Evolutionary conservation across 2,888 invertebrate species (phyloP), one percentile per base, ranked within the genome.

Genomic region (Leptogaster cylindrica): DNA sequence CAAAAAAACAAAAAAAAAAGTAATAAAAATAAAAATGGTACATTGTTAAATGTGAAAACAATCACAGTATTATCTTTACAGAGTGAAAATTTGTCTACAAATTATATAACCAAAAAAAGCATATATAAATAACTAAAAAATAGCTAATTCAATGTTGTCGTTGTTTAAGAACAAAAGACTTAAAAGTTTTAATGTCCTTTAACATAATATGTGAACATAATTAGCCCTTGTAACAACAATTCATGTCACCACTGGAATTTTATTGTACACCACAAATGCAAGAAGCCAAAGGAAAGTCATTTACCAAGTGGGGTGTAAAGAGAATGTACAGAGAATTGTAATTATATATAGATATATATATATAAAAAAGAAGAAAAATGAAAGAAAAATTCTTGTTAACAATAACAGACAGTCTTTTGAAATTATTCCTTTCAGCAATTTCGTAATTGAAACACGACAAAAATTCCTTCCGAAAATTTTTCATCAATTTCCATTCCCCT

Each of bases 71-170:
- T n/a, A n/a, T n/a, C n/a, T n/a, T n/a, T n/a, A n/a, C n/a, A n/a
- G n/a, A 33, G 18, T 20, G 14, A 23, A n/a, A 12, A 51, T 12
- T 27, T 52, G 31, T 52, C 31, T 52, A 16, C 3, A 52, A 52
- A 27, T 31, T 52, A 28, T 52, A 52, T 52, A 52, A 52, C 20
- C 33, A 46, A 31, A 31, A 31, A 31, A 31, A 31, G 10, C n/a
- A n/a, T n/a, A n/a, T n/a, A 31, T 7, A 31, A 31, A 31, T 7
- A 31, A 31, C 6, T n/a, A 52, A 16, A 52, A 52, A 28, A 2
- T 27, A 52, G 33, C 31, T 52, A 52, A 33, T 52, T 52, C 28
- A 52, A 52, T 52, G 52, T 52, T 52, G 52, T 52, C 52, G 31
- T 52, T 31, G 33, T 12, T 39, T 27, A 52, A 52, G 52, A 28